These are phyloP conservation scores for Formicarius rufipectus DNA, from an alignment of 2,113 vertebrate species.

Conservation along the genomic window DNA sequence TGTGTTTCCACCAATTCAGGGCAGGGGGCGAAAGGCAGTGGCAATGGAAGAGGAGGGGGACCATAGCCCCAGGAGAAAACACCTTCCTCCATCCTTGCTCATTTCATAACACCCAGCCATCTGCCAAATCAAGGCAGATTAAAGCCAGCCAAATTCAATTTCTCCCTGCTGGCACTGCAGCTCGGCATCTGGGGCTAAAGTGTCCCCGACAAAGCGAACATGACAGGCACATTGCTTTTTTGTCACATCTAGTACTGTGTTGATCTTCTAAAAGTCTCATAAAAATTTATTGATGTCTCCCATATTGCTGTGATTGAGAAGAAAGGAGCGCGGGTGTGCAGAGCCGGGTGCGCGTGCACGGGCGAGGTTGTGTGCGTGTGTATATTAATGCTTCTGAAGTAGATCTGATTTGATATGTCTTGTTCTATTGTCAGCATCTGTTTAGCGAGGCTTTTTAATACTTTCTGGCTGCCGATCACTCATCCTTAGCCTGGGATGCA, in stretches of 20 bases:
- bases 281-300: conserved; percentile 81
- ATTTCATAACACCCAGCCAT: conserved; percentile 73
- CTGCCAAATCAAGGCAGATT: conserved; percentile 84
- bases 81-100: conserved; percentile 63
- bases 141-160: conserved; percentile 82
- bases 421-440: conserved; percentile 86
- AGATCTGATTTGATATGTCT: conserved; percentile 90
- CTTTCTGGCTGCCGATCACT: conserved; percentile 88
- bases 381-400: conserved; percentile 87
- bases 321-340: conserved; percentile 20
- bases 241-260: conserved; percentile 80
- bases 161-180: conserved; percentile 70
- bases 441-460: conserved; percentile 86
- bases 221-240: conserved; percentile 86
- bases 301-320: conserved; percentile 69
- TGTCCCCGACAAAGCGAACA: conserved; percentile 85
- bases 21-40: neutral
- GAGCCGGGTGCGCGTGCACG: conserved; percentile 29
- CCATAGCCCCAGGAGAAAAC: conserved; percentile 20
- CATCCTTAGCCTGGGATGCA: conserved; percentile 83
- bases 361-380: conserved; percentile 62
- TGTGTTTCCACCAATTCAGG: neutral
- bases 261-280: conserved; percentile 78
- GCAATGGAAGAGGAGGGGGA: neutral
- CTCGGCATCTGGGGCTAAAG: conserved; percentile 74